Evolutionary conservation across 2,113 vertebrate species (phyloP), one percentile per base, ranked within the genome.

Genomic region (Morone chrysops): DNA sequence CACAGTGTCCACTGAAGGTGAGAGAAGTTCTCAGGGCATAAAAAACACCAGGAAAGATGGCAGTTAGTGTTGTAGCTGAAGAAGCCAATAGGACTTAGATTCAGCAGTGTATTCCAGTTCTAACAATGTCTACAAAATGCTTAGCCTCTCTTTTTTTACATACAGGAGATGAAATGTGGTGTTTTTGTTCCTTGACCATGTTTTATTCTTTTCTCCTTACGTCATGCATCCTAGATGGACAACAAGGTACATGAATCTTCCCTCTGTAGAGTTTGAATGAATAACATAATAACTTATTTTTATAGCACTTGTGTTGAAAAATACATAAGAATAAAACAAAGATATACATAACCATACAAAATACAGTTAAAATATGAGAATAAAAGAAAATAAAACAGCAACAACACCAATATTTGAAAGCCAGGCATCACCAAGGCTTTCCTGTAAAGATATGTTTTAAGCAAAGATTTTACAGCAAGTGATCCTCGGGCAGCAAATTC

Each of bases 1-100:
- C 54, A 59, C 59, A 9, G 81, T 68, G 38, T 73, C 91, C 36
- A 94, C 92, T 2, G 61, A 92, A 6, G 90, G 97, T 98, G 70
- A 95, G 93, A 78, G 18, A 17, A 62, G 9, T 56, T 47, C 14
- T 60, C 36, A 8, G 59, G 73, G 8, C 38, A 20, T 36, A 48
- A 47, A 2, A 18, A 7, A 45, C 53, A 3, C 13, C n/a, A 13
- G 59, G 59, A 62, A 51, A 22, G 31, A 14, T 11, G 22, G 25
- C 31, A 6, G 2, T 9, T 11, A 45, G 45, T 43, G 43, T 68
- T 12, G 18, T 40, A 17, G 13, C 40, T 11, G 17, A 18, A 14
- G 48, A 50, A 47, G 36, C 65, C 43, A 47, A 14, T 14, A 5
- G 56, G 71, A 60, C 14, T 38, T 36, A 40, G 18, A 20, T 22